Conservation (phyloP, 1,140 invertebrate species). For the Drosophila pruinosa region DNA sequence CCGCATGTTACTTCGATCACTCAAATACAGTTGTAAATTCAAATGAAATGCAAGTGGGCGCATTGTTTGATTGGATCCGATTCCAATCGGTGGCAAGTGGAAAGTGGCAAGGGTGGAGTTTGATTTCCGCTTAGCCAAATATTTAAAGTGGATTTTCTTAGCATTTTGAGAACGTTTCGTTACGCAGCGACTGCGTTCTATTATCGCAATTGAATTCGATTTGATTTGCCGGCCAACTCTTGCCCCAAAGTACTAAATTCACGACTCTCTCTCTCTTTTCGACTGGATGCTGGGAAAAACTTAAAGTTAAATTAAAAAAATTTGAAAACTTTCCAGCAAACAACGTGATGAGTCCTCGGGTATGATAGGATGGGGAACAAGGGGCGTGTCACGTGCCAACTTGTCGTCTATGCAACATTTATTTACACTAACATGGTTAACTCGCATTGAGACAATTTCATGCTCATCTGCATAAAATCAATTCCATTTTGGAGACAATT, state of each 20-base stretch:
- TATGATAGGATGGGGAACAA: not conserved
- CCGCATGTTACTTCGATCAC: constrained; percentile 59
- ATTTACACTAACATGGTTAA: constrained; percentile 76
- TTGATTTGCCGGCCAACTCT: constrained; percentile 48
- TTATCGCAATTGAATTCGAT: constrained; percentile 45
- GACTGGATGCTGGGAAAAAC: not conserved
- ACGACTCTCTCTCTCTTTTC: not conserved
- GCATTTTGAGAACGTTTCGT: constrained; percentile 49
- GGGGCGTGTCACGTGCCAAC: constrained; percentile 57
- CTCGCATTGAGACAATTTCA: constrained; percentile 82
- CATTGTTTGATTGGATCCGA: constrained; percentile 55
- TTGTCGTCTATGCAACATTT: constrained; percentile 59
- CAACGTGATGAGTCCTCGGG: too few species aligned
- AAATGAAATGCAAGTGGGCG: constrained; percentile 76
- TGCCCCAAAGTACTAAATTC: constrained; percentile 60
- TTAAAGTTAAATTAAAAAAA: not conserved
- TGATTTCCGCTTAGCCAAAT: constrained; percentile 68
- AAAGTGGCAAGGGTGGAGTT: constrained; percentile 19
- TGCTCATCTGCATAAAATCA: constrained; percentile 83
- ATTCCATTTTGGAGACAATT: constrained; percentile 83
- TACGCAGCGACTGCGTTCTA: constrained; percentile 36
- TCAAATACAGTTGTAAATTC: constrained; percentile 78
- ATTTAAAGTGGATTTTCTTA: constrained; percentile 68
- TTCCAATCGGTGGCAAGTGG: not conserved
- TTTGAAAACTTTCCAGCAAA: not conserved